Conservation (phyloP, 2,113 vertebrate genomes). For the Gymnobelideus leadbeateri region DNA sequence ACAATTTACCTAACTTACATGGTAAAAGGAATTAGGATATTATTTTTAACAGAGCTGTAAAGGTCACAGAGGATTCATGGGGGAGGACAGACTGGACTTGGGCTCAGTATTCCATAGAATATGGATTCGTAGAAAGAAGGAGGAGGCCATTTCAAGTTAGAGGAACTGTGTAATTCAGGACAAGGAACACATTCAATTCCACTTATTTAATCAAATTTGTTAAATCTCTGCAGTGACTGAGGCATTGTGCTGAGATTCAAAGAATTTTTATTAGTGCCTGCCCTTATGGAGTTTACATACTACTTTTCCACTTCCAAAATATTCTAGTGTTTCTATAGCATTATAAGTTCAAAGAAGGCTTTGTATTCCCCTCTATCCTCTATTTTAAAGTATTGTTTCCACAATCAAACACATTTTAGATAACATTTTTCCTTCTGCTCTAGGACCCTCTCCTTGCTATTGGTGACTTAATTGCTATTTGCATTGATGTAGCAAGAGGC, state of each 20-base stretch:
- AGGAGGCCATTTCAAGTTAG: neutral
- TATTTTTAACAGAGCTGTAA: neutral
- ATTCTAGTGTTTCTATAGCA: neutral
- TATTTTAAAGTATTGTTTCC: neutral
- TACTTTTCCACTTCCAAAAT: neutral
- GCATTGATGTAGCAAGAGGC: constrained; percentile 59
- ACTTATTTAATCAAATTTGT: constrained; percentile 3
- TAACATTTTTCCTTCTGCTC: constrained; percentile 41
- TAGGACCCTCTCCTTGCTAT: constrained; percentile 52
- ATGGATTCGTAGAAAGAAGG: neutral
- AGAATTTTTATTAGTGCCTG: neutral
- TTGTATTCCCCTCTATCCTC: neutral
- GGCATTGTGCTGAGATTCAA: neutral
- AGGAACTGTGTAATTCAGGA: neutral
- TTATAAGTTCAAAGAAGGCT: neutral
- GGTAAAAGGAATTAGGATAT: neutral
- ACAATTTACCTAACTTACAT: neutral
- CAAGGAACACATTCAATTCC: neutral
- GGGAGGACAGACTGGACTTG: neutral
- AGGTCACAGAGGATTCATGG: neutral
- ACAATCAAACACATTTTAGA: neutral
- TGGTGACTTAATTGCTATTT: constrained; percentile 57
- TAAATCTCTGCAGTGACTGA: neutral
- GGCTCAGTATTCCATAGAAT: neutral
- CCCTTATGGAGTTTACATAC: neutral